A percentile compares a stretch with the other conserved stretches of the same genome.
These are phyloP conservation scores for Semnornis frantzii DNA, from an alignment of 2,113 vertebrate species.

Conservation along the genomic window DNA sequence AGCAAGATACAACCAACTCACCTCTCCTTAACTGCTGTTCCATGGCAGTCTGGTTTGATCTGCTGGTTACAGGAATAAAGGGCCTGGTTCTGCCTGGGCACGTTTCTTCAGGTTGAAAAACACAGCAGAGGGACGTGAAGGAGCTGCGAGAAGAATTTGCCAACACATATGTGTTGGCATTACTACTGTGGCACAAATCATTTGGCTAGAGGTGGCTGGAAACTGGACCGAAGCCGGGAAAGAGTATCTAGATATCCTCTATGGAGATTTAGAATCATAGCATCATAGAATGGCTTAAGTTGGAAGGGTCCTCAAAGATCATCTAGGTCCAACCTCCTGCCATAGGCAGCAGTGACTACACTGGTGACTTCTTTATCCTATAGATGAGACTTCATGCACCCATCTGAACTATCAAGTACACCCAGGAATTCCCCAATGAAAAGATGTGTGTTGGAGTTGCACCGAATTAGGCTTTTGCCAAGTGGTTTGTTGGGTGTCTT, in stretches of 20 bases:
- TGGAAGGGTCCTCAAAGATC: too few relatives aligned
- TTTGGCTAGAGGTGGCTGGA: neutral
- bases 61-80: neutral
- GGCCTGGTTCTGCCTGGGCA: neutral
- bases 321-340: too few relatives aligned
- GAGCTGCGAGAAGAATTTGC: neutral
- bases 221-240: neutral
- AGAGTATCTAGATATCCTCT: neutral
- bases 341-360: neutral
- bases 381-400: neutral
- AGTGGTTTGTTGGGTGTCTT: neutral
- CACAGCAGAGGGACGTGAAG: neutral
- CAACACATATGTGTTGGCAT: rapidly evolving
- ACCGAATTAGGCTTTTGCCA: neutral
- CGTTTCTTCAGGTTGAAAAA: neutral
- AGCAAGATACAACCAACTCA: neutral
- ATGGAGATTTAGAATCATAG: neutral
- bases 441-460: neutral
- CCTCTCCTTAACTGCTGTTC: neutral
- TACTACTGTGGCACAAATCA: neutral
- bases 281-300: too few relatives aligned
- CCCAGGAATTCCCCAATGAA: neutral
- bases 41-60: neutral
- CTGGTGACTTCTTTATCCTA: neutral
- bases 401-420: neutral